Evolutionary conservation across 2,113 vertebrate species (phyloP).

Genomic region (Bufo bufo): DNA sequence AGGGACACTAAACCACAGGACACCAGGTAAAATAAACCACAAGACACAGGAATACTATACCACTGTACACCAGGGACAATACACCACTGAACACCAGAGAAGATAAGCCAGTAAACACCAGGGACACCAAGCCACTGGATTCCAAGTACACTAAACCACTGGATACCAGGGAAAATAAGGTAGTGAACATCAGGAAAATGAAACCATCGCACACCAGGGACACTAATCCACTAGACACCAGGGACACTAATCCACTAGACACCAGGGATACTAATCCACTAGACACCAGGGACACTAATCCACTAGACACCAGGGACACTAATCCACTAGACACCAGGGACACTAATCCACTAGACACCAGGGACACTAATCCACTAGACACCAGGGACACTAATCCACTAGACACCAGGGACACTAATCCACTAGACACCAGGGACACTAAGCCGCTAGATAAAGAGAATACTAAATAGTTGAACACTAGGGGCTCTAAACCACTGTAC

Average conservation of each 20-base stretch:
- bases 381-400: neutral
- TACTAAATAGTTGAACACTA: neutral
- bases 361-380: neutral
- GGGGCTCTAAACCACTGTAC: neutral
- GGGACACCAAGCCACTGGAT: neutral
- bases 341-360: neutral
- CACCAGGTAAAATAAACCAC: neutral
- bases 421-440: neutral
- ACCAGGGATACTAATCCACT: neutral
- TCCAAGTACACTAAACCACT: neutral
- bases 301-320: neutral
- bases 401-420: neutral
- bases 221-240: neutral
- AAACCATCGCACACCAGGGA: neutral
- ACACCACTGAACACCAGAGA: neutral
- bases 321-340: neutral
- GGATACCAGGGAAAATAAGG: neutral
- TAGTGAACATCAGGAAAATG: neutral
- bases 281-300: neutral
- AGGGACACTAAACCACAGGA: too few species aligned
- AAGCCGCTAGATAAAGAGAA: neutral
- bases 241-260: too few species aligned
- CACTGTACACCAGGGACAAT: neutral
- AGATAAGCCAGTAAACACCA: too few species aligned
- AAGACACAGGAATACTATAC: neutral